phyloP scores from a whole-genome alignment of 2,797 vertebrate species.

The Limosa lapponica region DNA sequence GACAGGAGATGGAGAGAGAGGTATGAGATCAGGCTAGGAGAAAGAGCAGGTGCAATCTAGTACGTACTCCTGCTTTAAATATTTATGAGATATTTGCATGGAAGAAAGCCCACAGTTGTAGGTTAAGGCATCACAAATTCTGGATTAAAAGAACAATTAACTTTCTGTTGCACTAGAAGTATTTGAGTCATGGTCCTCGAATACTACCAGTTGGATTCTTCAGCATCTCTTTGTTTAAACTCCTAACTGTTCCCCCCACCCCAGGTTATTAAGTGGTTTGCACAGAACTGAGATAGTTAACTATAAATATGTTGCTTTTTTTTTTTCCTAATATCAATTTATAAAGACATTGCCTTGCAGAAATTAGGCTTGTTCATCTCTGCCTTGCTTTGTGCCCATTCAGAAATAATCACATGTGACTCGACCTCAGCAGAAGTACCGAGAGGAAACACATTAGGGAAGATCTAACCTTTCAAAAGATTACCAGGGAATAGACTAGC shows the following conservation, averaged over 20 bases:
- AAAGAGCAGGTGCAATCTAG: not conserved
- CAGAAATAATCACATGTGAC: not conserved
- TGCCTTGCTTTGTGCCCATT: not conserved
- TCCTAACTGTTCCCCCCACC: fast-evolving
- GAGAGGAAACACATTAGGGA: not conserved
- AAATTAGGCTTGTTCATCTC: not conserved
- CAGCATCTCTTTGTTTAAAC: not conserved
- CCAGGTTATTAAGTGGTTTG: not conserved
- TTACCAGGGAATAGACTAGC: not conserved
- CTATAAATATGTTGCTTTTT: not conserved
- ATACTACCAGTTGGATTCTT: not conserved
- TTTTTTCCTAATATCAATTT: not conserved
- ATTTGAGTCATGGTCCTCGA: not conserved
- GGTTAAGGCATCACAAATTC: not conserved
- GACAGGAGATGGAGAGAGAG: not conserved
- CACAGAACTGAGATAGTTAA: not conserved
- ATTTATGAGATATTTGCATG: not conserved
- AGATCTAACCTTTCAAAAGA: not conserved
- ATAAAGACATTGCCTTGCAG: fast-evolving
- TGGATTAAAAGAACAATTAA: not conserved
- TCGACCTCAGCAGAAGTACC: not conserved
- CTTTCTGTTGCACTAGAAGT: not conserved
- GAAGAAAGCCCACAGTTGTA: not conserved
- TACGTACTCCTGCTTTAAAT: not conserved
- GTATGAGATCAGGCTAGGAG: not conserved